Percentiles rank a stretch among this genome's conserved stretches.
These are phyloP conservation scores for Apus apus DNA, from an alignment of 2,113 vertebrate species.

Conservation along the genomic window DNA sequence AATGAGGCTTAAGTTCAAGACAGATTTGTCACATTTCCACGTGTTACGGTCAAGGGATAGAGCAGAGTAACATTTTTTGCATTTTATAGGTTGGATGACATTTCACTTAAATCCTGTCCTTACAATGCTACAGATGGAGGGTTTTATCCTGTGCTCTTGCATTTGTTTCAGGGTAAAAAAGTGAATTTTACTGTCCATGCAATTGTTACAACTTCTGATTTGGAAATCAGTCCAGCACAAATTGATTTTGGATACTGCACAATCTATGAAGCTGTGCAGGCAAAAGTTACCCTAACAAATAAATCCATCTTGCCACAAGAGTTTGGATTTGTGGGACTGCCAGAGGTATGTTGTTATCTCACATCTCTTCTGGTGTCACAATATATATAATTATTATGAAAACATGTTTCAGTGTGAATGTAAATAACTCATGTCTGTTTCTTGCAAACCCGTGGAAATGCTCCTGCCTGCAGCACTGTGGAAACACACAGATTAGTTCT, in stretches of 20 bases:
- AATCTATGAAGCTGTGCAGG: constrained; percentile 80
- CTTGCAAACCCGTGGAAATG: background rate
- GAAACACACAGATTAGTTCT: background rate
- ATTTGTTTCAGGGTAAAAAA: constrained; percentile 76
- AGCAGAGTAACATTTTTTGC: background rate
- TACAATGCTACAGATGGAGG: background rate
- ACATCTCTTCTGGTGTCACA: background rate
- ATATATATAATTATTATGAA: background rate
- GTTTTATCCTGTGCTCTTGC: background rate
- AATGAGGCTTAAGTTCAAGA: background rate
- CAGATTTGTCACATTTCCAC: background rate
- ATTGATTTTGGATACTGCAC: constrained; percentile 90
- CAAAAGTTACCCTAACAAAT: constrained; percentile 80
- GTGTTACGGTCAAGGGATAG: background rate
- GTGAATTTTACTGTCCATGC: constrained; percentile 84
- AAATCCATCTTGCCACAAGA: constrained; percentile 88
- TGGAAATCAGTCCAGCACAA: constrained; percentile 78
- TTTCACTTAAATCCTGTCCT: background rate
- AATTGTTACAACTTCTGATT: constrained; percentile 85
- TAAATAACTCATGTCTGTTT: background rate
- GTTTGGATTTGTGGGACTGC: constrained; percentile 88
- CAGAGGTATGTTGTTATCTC: constrained; percentile 78
- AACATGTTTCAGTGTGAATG: background rate
- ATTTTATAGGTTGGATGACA: background rate
- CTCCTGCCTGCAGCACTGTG: background rate